Evolutionary conservation across 2,113 vertebrate genomes (phyloP).

Genomic region (Lipotes vexillifer): DNA sequence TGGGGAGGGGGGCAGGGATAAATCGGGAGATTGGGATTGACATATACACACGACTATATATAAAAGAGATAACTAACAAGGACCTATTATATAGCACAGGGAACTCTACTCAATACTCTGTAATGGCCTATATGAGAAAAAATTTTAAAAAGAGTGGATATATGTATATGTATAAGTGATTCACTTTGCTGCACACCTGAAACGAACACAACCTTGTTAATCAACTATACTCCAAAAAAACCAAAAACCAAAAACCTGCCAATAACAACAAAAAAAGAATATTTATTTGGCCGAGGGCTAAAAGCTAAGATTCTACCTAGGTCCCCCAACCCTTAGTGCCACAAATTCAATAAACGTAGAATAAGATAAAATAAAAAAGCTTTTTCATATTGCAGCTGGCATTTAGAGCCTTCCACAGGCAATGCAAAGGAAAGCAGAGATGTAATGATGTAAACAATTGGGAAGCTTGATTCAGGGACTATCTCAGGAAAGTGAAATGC

Average conservation of each 20-base stretch:
- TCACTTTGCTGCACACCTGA: too few species aligned
- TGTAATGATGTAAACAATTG: conserved; percentile 55
- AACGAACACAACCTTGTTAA: too few species aligned
- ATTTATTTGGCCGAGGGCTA: neutral
- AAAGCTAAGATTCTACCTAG: conserved; percentile 49
- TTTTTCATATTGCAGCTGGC: conserved; percentile 44
- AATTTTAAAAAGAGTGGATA: too few species aligned
- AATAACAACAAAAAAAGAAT: neutral
- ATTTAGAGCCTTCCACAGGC: conserved; percentile 52
- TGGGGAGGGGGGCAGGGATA: neutral
- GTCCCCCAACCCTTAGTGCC: neutral
- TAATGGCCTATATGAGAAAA: too few species aligned
- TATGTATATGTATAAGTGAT: too few species aligned
- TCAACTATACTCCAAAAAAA: too few species aligned
- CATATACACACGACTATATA: too few species aligned
- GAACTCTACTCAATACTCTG: too few species aligned
- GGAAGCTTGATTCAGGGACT: conserved; percentile 47
- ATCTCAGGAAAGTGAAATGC: conserved; percentile 37
- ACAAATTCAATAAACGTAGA: conserved; percentile 8
- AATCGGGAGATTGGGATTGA: too few species aligned
- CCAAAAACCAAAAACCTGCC: too few species aligned
- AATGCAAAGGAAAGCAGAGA: conserved; percentile 26
- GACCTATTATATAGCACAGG: too few species aligned
- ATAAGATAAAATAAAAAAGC: conserved; percentile 46
- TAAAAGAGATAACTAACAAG: too few species aligned